These are phyloP conservation scores for Erithacus rubecula DNA, from an alignment of 2,797 vertebrate genomes.

Conservation along the genomic window DNA sequence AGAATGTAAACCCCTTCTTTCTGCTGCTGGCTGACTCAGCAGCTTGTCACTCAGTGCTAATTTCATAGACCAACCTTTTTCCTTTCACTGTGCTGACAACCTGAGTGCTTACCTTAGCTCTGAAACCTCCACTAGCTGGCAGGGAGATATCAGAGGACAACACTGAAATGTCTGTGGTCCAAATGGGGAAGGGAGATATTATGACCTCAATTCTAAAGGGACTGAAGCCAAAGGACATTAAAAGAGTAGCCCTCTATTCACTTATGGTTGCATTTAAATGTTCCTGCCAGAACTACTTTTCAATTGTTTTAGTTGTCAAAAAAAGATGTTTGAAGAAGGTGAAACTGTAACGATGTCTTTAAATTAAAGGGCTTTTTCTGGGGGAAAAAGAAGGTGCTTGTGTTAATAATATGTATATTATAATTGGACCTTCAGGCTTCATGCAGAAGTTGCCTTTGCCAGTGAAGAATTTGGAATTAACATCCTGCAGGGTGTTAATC, in stretches of 20 bases:
- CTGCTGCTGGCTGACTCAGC: neutral
- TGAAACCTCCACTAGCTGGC: neutral
- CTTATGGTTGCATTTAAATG: neutral
- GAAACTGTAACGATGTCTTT: neutral
- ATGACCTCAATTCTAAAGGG: neutral
- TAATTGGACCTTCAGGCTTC: neutral
- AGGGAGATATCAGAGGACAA: neutral
- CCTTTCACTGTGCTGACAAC: neutral
- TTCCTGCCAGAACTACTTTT: neutral
- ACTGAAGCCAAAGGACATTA: neutral
- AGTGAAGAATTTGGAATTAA: neutral
- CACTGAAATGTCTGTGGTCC: neutral
- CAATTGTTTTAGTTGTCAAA: neutral
- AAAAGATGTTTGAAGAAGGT: neutral
- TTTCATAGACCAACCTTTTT: neutral
- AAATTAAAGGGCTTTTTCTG: neutral
- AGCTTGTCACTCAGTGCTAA: neutral
- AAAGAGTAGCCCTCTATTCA: neutral
- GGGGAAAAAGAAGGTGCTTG: neutral
- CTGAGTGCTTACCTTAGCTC: neutral
- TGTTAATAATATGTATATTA: neutral
- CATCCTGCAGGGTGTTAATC: neutral
- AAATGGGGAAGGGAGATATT: neutral
- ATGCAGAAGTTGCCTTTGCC: neutral
- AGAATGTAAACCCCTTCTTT: neutral